These are phyloP conservation scores for Chionoecetes opilio DNA, from an alignment of 1,140 invertebrate genomes.

Conservation along the genomic window DNA sequence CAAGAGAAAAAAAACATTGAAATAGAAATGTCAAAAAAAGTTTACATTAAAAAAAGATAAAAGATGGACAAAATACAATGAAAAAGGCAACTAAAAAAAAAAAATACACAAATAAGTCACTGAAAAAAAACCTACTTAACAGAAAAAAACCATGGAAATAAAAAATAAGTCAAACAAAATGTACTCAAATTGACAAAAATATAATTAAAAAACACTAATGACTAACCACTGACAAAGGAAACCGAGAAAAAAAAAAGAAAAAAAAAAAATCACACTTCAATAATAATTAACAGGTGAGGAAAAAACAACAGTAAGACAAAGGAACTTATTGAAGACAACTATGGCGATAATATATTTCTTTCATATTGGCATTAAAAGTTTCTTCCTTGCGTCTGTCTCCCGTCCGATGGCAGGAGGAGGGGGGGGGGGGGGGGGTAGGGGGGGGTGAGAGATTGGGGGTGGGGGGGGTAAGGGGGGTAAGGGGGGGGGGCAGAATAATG, in stretches of 20 bases:
- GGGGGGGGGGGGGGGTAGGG: not conserved
- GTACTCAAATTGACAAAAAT: not conserved
- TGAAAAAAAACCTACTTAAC: too few relatives aligned
- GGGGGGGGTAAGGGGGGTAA: not conserved
- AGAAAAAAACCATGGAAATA: not conserved
- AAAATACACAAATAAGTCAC: too few relatives aligned
- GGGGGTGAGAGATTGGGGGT: not conserved
- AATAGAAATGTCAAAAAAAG: too few relatives aligned
- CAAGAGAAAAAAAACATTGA: too few relatives aligned
- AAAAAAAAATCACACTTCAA: not conserved
- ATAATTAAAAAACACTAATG: not conserved
- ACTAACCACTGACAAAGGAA: not conserved
- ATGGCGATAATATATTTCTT: too few relatives aligned
- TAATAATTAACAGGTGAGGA: too few relatives aligned
- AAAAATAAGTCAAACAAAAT: not conserved
- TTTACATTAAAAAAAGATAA: not conserved
- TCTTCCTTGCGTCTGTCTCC: too few relatives aligned
- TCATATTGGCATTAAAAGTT: too few relatives aligned
- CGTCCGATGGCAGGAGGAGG: not conserved
- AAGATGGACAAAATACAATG: not conserved
- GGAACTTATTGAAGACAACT: too few relatives aligned
- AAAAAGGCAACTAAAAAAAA: not conserved
- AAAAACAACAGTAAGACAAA: too few relatives aligned
- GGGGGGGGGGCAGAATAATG: not conserved
- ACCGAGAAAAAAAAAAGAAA: not conserved